Percentiles rank a stretch among this genome's conserved stretches.
Evolutionary conservation across 2,113 vertebrate species (phyloP).

Genomic region (Leptosomus discolor): DNA sequence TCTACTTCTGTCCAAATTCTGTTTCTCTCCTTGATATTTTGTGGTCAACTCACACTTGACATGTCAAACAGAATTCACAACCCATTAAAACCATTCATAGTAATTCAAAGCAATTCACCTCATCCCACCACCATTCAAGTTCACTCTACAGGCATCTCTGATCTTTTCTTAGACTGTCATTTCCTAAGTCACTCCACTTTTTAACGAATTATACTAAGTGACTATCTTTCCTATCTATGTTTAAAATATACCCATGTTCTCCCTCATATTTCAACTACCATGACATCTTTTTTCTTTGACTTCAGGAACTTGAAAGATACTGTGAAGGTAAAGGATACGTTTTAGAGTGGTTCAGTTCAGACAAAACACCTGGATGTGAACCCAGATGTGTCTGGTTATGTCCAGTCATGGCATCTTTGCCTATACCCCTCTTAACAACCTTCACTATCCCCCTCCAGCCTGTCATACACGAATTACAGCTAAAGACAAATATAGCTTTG

Average conservation of each 20-base stretch:
- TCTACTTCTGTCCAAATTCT: background rate
- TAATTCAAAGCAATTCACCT: background rate
- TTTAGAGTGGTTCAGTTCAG: background rate
- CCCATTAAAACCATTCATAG: background rate
- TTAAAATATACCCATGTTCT: background rate
- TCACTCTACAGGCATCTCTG: background rate
- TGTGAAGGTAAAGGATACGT: background rate
- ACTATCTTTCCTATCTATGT: background rate
- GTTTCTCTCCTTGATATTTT: background rate
- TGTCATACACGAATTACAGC: fast-evolving
- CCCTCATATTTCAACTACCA: background rate
- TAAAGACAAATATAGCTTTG: background rate
- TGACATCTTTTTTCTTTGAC: background rate
- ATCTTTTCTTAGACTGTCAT: background rate
- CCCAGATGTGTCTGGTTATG: background rate
- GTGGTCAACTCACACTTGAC: background rate
- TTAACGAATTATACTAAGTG: background rate
- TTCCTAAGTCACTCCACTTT: background rate
- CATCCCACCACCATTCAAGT: background rate
- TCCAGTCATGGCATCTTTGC: background rate
- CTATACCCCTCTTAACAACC: background rate
- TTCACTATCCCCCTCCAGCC: background rate
- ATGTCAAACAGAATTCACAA: background rate
- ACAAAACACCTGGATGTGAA: background rate
- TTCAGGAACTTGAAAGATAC: background rate